These are phyloP conservation scores for Drosophila oshimai DNA, from an alignment of 1,140 invertebrate species.

Conservation along the genomic window DNA sequence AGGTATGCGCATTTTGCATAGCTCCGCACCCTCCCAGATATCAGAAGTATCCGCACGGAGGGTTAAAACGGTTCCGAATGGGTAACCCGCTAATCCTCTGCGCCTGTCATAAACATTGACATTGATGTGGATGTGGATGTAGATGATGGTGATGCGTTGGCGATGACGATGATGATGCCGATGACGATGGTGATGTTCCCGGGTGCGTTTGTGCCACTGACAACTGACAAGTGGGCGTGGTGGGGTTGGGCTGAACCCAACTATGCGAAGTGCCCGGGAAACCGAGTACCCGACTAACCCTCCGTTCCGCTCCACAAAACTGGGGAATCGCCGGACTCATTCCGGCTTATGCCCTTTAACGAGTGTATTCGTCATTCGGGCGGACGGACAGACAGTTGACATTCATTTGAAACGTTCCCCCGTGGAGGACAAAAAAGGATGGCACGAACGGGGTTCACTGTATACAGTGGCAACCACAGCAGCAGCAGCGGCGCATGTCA, in stretches of 20 bases:
- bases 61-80: conserved; percentile 65
- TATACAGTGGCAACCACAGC: conserved; percentile 54
- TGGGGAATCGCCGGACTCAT: conserved; percentile 52
- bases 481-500: conserved; percentile 64
- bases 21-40: neutral
- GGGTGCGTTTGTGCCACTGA: conserved; percentile 55
- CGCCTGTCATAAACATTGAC: conserved; percentile 79
- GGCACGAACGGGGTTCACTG: conserved; percentile 33
- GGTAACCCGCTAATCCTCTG: conserved; percentile 73
- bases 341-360: conserved; percentile 76
- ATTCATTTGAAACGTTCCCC: conserved; percentile 72
- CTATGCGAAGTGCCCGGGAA: conserved; percentile 15
- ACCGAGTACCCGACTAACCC: conserved; percentile 37
- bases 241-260: conserved; percentile 29
- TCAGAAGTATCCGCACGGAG: conserved; percentile 17
- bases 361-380: conserved; percentile 77
- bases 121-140: conserved; percentile 63
- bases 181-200: conserved; percentile 27
- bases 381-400: conserved; percentile 65
- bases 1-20: conserved; percentile 38
- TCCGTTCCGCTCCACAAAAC: conserved; percentile 65
- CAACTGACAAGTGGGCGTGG: conserved; percentile 75
- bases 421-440: conserved; percentile 11
- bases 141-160: conserved; percentile 24
- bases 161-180: conserved; percentile 10